Base-by-base conservation (phyloP, 2,888 invertebrate species). In the Lumbricus terrestris region DNA sequence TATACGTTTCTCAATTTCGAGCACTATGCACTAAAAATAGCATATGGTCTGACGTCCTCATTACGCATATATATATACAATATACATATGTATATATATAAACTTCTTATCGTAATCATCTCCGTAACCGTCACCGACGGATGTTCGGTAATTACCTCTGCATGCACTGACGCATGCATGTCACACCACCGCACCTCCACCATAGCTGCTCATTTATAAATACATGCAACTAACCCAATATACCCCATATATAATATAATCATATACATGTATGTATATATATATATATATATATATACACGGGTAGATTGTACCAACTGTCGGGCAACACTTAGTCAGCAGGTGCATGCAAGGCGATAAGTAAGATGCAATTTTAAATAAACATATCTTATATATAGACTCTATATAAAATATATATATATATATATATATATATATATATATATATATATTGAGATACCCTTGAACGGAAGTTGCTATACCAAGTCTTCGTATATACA, bases 341-440 rank as follows among this genome's bases (percentile, higher is more conserved):
- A 69, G 54, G 54, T 54, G 54, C 54, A 13, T 23, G 47, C 47
- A 3, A 3, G n/a, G 69, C 69, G 29, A 69, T n/a, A 69, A 69
- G n/a, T 69, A 69, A 69, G 69, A n/a, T 69, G 69, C n/a, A 69
- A 69, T 69, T 69, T n/a, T 69, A 69, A 69, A 34, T 69, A 33
- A 35, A 15, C 38, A 38, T 90, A 35, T 90, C 34, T 90, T 42
- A 6, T 90, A 37, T 88, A 38, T 85, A 37, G 40, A n/a, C n/a
- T n/a, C n/a, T n/a, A n/a, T n/a, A 35, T 82, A 88, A n/a, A 8
- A 37, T 90, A 20, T 40, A 34, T 38, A 83, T 90, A n/a, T 88
- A 34, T 90, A 40, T 85, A 34, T 37, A 83, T 40, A 37, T 15
- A 83, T 88, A 40, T 90, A 42, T 85, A 13, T 90, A 34, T 15